These are phyloP conservation scores for Pleuronectes platessa DNA, from an alignment of 2,113 vertebrate species.

Conservation along the genomic window DNA sequence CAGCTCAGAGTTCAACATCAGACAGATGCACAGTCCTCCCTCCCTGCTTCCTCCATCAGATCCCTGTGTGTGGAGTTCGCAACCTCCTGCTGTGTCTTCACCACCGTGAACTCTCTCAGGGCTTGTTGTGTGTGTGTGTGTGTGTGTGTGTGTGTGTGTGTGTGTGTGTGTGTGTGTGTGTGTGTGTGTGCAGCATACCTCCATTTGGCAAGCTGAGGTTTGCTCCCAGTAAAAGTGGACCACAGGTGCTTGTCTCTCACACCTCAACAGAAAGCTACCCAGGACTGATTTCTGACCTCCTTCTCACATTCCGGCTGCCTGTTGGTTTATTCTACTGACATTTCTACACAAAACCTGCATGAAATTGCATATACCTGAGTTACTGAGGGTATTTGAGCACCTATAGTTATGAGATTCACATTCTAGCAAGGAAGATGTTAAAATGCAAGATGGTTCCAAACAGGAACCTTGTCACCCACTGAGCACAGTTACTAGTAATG, in stretches of 20 bases:
- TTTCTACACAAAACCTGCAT: slow-evolving; percentile 4
- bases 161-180: slow-evolving; percentile 9
- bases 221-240: slow-evolving; percentile 51
- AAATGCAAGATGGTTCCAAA: too few species aligned
- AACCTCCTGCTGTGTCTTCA: slow-evolving; percentile 35
- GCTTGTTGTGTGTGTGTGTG: slow-evolving; percentile 6
- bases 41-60: slow-evolving; percentile 18
- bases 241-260: slow-evolving; percentile 50
- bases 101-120: slow-evolving; percentile 33
- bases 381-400: background rate
- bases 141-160: slow-evolving; percentile 6
- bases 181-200: slow-evolving; percentile 37
- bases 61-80: slow-evolving; percentile 34
- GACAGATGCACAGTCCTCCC: slow-evolving; percentile 11
- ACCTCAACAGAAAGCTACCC: background rate
- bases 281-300: slow-evolving; percentile 7
- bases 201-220: slow-evolving; percentile 61
- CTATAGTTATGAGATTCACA: background rate
- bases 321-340: slow-evolving; percentile 12
- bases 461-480: too few species aligned
- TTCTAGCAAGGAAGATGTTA: background rate
- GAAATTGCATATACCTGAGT: background rate
- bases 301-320: slow-evolving; percentile 13
- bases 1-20: slow-evolving; percentile 37
- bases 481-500: too few species aligned